Evolutionary conservation across 92 coral and sea anemone genomes (phyloP).

Genomic region (Plumapathes pennacea): DNA sequence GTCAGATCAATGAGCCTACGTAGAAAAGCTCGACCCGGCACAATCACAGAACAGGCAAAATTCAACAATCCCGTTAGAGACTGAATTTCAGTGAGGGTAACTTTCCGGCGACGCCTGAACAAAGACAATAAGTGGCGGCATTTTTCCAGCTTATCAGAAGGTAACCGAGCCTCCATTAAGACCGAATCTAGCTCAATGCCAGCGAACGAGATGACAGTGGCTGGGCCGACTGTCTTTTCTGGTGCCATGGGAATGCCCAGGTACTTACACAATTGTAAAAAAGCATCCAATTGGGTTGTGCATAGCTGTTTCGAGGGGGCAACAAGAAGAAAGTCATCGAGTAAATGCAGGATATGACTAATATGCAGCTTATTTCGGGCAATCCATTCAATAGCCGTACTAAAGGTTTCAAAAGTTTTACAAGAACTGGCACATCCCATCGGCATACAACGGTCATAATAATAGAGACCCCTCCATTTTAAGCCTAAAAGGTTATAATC

Average conservation of each 20-base stretch:
- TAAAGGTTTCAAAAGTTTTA: slow-evolving; percentile 34
- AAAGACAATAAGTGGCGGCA: slow-evolving; percentile 11
- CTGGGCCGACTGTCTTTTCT: slow-evolving; percentile 31
- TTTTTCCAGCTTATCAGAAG: slow-evolving; percentile 8
- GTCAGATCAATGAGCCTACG: slow-evolving; percentile 33
- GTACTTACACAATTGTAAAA: slow-evolving; percentile 17
- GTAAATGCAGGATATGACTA: slow-evolving; percentile 12
- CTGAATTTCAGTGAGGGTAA: slow-evolving; percentile 36
- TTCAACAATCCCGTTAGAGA: slow-evolving; percentile 33
- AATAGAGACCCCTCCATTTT: slow-evolving; percentile 22
- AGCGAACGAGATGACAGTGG: slow-evolving; percentile 2
- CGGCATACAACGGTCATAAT: slow-evolving; percentile 27
- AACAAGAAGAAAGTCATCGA: slow-evolving; percentile 30
- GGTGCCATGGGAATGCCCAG: too few species aligned
- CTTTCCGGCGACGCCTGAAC: slow-evolving; percentile 27
- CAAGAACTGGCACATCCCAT: slow-evolving; percentile 53
- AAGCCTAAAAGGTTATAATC: slow-evolving; percentile 30
- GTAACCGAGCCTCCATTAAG: slow-evolving; percentile 1
- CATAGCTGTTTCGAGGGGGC: slow-evolving; percentile 25
- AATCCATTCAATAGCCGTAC: slow-evolving; percentile 52
- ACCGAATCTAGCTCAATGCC: not conserved
- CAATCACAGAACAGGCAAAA: slow-evolving; percentile 25
- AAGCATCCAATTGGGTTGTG: slow-evolving; percentile 7
- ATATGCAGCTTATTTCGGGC: slow-evolving; percentile 12
- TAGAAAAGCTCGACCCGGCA: slow-evolving; percentile 32